These are phyloP conservation scores for Bos indicus DNA, from an alignment of 2,113 vertebrate genomes.

Conservation along the genomic window DNA sequence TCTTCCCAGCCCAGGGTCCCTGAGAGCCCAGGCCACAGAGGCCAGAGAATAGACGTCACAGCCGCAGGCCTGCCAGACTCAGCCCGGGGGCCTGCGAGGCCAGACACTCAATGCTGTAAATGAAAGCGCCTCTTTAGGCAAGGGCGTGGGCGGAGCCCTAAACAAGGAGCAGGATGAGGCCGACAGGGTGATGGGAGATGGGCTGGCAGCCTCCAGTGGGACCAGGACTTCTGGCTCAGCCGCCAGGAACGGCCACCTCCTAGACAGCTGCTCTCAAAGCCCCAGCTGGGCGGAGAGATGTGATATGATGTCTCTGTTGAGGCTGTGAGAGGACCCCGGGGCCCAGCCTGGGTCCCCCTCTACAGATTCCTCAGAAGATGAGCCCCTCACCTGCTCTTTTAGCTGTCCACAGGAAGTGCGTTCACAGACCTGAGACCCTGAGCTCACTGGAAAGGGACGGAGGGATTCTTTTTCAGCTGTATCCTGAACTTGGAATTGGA, in stretches of 20 bases:
- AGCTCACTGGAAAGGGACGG: neutral
- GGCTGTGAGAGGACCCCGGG: neutral
- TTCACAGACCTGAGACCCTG: neutral
- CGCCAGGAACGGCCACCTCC: neutral
- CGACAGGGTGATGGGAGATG: neutral
- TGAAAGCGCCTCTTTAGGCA: neutral
- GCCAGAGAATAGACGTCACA: neutral
- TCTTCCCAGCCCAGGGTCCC: neutral
- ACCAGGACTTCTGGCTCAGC: neutral
- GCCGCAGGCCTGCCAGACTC: neutral
- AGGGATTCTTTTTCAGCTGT: neutral
- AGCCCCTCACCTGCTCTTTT: neutral
- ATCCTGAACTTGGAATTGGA: neutral
- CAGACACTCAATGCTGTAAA: neutral
- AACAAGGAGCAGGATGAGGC: neutral
- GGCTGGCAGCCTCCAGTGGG: constrained; percentile 29
- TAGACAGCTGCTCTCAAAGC: neutral
- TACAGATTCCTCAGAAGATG: neutral
- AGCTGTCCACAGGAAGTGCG: neutral
- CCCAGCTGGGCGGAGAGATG: neutral
- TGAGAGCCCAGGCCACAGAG: neutral
- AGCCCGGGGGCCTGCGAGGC: neutral
- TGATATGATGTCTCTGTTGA: neutral
- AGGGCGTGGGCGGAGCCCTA: neutral
- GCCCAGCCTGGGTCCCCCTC: too few relatives aligned